Evolutionary conservation across 2,797 vertebrate species (phyloP).

Genomic region (Neosilurus mollespiculum): DNA sequence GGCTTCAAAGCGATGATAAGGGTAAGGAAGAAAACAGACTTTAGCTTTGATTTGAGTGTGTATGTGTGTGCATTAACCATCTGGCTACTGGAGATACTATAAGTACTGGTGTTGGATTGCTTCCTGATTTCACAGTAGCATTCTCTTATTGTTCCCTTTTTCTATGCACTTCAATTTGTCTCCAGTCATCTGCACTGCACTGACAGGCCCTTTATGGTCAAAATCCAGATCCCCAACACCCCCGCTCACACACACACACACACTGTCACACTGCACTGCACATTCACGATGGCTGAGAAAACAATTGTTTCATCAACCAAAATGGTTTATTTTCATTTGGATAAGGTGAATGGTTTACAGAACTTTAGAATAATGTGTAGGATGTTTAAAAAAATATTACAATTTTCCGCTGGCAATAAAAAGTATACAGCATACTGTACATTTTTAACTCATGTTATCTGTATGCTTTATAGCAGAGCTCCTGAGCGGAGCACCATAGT

Average conservation of each 20-base stretch:
- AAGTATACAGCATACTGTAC: not conserved
- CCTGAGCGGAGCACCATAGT: too few relatives aligned
- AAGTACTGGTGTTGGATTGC: slow-evolving; percentile 4
- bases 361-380: not conserved
- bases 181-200: not conserved
- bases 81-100: slow-evolving; percentile 16
- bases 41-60: not conserved
- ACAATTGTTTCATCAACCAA: not conserved
- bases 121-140: slow-evolving; percentile 5
- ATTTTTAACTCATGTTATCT: too few relatives aligned
- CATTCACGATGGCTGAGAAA: not conserved
- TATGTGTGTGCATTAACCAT: not conserved
- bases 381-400: not conserved
- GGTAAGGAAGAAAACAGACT: not conserved
- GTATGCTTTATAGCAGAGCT: too few relatives aligned
- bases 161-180: not conserved
- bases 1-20: not conserved
- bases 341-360: not conserved
- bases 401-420: not conserved
- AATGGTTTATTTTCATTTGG: not conserved
- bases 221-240: too few relatives aligned
- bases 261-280: not conserved
- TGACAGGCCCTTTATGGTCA: not conserved
- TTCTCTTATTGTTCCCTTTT: slow-evolving; percentile 3
- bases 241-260: not conserved